Conservation (phyloP, 1,140 invertebrate genomes). For the Drosophila littoralis region DNA sequence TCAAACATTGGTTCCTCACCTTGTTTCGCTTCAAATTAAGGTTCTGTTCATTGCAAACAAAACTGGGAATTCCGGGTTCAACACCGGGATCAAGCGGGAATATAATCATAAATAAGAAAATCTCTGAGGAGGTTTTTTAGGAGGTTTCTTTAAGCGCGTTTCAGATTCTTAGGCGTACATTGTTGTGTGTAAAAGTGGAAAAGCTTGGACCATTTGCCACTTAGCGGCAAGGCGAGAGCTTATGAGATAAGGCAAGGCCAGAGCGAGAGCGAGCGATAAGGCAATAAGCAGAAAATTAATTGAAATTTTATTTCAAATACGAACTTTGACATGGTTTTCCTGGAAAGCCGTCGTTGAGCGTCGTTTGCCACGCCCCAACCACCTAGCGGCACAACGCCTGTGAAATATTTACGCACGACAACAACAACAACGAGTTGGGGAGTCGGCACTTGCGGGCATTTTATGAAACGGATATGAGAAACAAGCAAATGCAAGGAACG, state of each 20-base stretch:
- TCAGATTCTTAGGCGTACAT: slow-evolving; percentile 23
- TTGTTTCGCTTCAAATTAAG: too few relatives aligned
- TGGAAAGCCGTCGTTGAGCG: slow-evolving; percentile 34
- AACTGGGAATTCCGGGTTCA: too few relatives aligned
- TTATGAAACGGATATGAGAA: slow-evolving; percentile 80
- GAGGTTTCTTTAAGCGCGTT: background rate
- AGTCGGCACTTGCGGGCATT: slow-evolving; percentile 68
- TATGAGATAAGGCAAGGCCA: slow-evolving; percentile 10
- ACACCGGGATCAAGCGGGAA: too few relatives aligned
- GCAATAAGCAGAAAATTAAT: slow-evolving; percentile 59
- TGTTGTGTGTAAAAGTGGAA: slow-evolving; percentile 13
- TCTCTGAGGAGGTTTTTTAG: too few relatives aligned
- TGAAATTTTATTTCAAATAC: slow-evolving; percentile 70
- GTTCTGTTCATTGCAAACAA: too few relatives aligned
- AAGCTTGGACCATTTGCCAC: slow-evolving; percentile 18
- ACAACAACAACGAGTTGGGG: slow-evolving; percentile 26
- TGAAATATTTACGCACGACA: slow-evolving; percentile 54
- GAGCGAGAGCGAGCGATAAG: slow-evolving; percentile 8
- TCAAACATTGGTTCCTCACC: too few relatives aligned
- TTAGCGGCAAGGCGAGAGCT: slow-evolving; percentile 4
- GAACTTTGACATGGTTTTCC: slow-evolving; percentile 65
- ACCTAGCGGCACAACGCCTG: slow-evolving; percentile 35
- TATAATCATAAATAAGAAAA: too few relatives aligned
- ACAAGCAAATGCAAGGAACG: slow-evolving; percentile 66
- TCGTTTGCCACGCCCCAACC: slow-evolving; percentile 1